These are phyloP conservation scores for Platichthys flesus DNA, from an alignment of 2,113 vertebrate genomes.

Conservation along the genomic window DNA sequence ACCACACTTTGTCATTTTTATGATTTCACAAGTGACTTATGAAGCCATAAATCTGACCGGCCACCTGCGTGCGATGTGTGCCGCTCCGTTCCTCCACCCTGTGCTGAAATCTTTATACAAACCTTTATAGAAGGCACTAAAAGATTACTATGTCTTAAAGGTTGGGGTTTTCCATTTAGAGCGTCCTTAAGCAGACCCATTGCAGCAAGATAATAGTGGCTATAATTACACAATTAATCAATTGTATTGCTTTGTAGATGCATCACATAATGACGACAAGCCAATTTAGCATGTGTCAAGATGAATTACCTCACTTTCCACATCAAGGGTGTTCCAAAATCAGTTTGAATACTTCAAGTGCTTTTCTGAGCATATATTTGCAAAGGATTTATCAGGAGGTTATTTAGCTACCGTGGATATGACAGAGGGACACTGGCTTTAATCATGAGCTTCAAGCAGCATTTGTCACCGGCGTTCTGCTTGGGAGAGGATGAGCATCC, in stretches of 20 bases:
- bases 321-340: slow-evolving; percentile 49
- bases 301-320: slow-evolving; percentile 62
- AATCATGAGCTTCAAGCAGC: slow-evolving; percentile 37
- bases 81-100: not conserved
- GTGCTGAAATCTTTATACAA: slow-evolving; percentile 28
- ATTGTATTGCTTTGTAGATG: slow-evolving; percentile 63
- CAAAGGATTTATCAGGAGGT: slow-evolving; percentile 40
- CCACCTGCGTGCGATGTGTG: not conserved
- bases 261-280: slow-evolving; percentile 55
- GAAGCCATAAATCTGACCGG: slow-evolving; percentile 6
- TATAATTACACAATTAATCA: slow-evolving; percentile 76
- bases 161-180: slow-evolving; percentile 37
- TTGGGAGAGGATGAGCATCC: not conserved
- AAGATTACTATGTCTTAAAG: slow-evolving; percentile 36
- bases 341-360: slow-evolving; percentile 36
- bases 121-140: slow-evolving; percentile 24
- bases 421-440: slow-evolving; percentile 39
- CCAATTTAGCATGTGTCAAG: slow-evolving; percentile 66
- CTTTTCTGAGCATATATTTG: slow-evolving; percentile 24
- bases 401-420: slow-evolving; percentile 40
- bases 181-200: slow-evolving; percentile 40
- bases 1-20: slow-evolving; percentile 1
- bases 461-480: slow-evolving; percentile 14
- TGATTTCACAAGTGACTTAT: slow-evolving; percentile 5
- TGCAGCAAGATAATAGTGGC: slow-evolving; percentile 44